Percentiles rank a stretch among this genome's conserved stretches.
phyloP scores from a whole-genome alignment of 2,888 invertebrate species.

The Helicoverpa assulta region DNA sequence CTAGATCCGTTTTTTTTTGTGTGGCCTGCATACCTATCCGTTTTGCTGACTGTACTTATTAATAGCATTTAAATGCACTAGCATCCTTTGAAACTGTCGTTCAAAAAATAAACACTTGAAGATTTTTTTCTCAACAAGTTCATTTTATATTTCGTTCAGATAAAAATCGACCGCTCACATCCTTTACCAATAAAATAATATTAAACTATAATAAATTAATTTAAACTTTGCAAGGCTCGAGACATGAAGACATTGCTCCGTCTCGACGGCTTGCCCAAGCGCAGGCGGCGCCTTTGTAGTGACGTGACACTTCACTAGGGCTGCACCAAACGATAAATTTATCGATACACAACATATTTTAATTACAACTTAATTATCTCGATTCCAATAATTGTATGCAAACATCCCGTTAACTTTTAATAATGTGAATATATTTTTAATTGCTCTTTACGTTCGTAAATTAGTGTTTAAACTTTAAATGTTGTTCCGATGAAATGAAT shows the following conservation, averaged over 20 bases:
- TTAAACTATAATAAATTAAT: conserved; percentile 51
- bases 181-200: conserved; percentile 36
- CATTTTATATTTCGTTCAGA: conserved; percentile 5
- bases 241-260: conserved; percentile 56
- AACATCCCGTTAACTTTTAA: conserved; percentile 51
- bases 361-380: conserved; percentile 57
- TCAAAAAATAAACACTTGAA: not conserved
- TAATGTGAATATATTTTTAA: conserved; percentile 35
- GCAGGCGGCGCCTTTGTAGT: conserved; percentile 58
- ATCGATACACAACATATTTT: conserved; percentile 29
- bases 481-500: conserved; percentile 24
- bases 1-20: too few species aligned
- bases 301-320: conserved; percentile 43
- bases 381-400: conserved; percentile 43
- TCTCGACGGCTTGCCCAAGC: conserved; percentile 48
- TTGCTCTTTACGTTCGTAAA: conserved; percentile 30
- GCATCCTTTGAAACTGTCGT: not conserved
- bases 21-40: too few species aligned
- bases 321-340: conserved; percentile 35
- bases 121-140: not conserved
- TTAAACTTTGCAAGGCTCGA: conserved; percentile 41
- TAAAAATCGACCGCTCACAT: conserved; percentile 29
- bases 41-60: too few species aligned
- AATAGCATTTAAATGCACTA: not conserved
- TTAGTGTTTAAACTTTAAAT: conserved; percentile 33